Evolutionary conservation across 1,140 invertebrate genomes (phyloP).

Genomic region (Drosophila tropicalis): DNA sequence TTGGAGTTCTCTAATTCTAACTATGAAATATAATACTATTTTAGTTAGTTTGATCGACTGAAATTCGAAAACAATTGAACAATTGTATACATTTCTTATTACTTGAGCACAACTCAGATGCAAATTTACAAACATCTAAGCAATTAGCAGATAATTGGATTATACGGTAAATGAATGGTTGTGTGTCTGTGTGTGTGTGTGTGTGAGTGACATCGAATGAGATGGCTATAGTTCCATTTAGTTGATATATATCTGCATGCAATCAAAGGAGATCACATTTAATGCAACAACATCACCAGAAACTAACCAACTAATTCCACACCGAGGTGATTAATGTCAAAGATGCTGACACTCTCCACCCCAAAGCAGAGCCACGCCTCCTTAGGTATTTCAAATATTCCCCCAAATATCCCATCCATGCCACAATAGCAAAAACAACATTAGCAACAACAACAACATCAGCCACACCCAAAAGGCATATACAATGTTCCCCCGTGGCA

Average conservation of each 20-base stretch:
- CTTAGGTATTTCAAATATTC: not conserved
- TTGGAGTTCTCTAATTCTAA: no score
- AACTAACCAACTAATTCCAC: slow-evolving; percentile 5
- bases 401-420: slow-evolving; percentile 2
- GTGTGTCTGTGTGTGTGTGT: no score
- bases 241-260: not conserved
- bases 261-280: not conserved
- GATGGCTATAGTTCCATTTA: not conserved
- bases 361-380: not conserved
- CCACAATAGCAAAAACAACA: not conserved
- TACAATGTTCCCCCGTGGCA: slow-evolving; percentile 34
- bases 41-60: no score
- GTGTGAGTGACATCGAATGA: not conserved
- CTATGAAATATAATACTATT: no score
- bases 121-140: no score
- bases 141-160: slow-evolving; percentile 3
- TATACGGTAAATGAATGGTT: not conserved
- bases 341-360: not conserved
- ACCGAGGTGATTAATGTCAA: slow-evolving; percentile 6
- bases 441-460: slow-evolving; percentile 3
- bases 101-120: no score
- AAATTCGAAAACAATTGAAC: no score
- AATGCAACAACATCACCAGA: not conserved
- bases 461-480: slow-evolving; percentile 5
- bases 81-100: no score